phyloP scores from a whole-genome alignment of 1,140 invertebrate genomes.

The Calycopis cecrops region DNA sequence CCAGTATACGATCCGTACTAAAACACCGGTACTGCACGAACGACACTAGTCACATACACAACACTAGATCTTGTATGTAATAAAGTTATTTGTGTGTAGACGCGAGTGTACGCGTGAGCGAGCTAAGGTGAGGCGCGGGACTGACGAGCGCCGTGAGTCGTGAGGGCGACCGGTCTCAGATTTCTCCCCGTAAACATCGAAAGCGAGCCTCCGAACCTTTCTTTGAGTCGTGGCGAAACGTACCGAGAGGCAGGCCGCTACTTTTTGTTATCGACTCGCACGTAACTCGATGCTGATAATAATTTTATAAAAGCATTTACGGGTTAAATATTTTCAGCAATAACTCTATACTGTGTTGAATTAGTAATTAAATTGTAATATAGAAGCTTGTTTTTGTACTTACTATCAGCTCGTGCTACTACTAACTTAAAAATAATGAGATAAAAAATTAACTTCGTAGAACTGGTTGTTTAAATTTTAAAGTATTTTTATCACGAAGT shows the following conservation, averaged over 20 bases:
- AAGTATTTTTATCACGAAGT: too few relatives aligned
- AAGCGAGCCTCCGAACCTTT: constrained; percentile 66
- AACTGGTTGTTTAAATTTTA: too few relatives aligned
- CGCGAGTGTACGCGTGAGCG: constrained; percentile 22
- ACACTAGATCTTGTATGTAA: constrained; percentile 28
- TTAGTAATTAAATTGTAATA: too few relatives aligned
- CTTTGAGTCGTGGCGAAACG: constrained; percentile 59
- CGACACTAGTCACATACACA: constrained; percentile 34
- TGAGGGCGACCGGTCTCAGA: constrained; percentile 51
- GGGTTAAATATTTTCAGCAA: too few relatives aligned
- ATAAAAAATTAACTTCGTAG: too few relatives aligned
- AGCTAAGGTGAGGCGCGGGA: constrained; percentile 41
- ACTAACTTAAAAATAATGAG: too few relatives aligned
- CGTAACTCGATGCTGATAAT: constrained; percentile 5
- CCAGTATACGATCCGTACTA: constrained; percentile 34
- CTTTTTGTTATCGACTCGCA: too few relatives aligned
- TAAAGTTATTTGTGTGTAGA: neutral
- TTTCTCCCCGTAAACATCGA: constrained; percentile 71
- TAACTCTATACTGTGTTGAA: too few relatives aligned
- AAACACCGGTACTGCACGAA: neutral
- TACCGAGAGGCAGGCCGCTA: constrained; percentile 37
- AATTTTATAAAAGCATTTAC: too few relatives aligned
- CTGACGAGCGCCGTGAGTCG: constrained; percentile 32
- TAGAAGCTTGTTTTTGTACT: too few relatives aligned
- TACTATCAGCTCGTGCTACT: too few relatives aligned